phyloP scores from a whole-genome alignment of 2,797 vertebrate genomes.

The Falco concolor region DNA sequence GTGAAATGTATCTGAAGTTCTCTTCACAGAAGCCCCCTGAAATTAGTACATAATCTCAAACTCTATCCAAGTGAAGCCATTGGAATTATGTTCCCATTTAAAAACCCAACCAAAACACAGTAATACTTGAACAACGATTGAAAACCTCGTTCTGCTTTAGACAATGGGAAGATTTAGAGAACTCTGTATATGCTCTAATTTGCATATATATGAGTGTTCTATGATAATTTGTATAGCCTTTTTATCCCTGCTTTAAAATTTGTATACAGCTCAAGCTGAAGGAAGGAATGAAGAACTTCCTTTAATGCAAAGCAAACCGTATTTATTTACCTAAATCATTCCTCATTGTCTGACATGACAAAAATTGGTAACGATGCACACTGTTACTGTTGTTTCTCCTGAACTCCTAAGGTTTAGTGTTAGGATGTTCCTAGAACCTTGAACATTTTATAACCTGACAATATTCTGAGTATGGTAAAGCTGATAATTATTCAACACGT shows the following conservation, averaged over 20 bases:
- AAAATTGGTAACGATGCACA: not conserved
- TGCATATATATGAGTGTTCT: not conserved
- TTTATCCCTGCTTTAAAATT: not conserved
- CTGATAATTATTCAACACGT: not conserved
- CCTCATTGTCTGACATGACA: not conserved
- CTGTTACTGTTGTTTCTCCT: not conserved
- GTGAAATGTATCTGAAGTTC: not conserved
- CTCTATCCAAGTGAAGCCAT: not conserved
- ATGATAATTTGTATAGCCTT: not conserved
- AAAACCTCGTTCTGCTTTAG: not conserved
- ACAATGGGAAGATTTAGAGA: not conserved
- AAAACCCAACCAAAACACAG: not conserved
- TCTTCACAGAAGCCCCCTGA: not conserved
- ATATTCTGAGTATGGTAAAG: not conserved
- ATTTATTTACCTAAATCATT: not conserved
- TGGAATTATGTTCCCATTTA: not conserved
- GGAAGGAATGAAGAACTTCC: not conserved
- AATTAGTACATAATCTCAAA: not conserved
- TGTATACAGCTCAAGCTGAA: not conserved
- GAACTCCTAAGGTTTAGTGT: not conserved
- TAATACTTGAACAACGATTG: not conserved
- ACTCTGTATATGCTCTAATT: not conserved
- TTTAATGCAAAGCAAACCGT: not conserved
- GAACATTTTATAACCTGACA: not conserved
- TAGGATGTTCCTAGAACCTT: not conserved